phyloP scores from a whole-genome alignment of 2,888 invertebrate species.

The Parnassius orleans region DNA sequence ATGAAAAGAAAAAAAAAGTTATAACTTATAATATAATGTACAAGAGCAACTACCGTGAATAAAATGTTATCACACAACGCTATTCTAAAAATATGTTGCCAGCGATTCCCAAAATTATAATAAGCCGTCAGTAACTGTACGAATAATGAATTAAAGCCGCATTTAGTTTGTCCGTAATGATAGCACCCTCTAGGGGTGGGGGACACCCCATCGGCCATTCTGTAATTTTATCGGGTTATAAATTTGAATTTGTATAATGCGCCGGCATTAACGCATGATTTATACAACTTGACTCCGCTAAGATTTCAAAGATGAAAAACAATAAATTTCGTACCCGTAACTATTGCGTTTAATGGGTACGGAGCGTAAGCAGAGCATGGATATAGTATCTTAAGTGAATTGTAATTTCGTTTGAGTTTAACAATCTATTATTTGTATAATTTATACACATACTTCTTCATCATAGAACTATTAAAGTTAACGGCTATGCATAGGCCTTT shows the following conservation, averaged over 20 bases:
- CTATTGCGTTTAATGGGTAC: slow-evolving; percentile 74
- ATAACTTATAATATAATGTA: no score
- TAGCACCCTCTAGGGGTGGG: slow-evolving; percentile 44
- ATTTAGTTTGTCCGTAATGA: slow-evolving; percentile 60
- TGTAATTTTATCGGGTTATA: slow-evolving; percentile 82
- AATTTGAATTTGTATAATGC: slow-evolving; percentile 82
- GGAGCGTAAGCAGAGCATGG: slow-evolving; percentile 42
- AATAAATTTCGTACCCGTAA: slow-evolving; percentile 78
- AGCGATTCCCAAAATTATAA: slow-evolving; percentile 16
- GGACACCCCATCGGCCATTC: slow-evolving; percentile 65
- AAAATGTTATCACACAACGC: slow-evolving; percentile 5
- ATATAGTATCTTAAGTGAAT: slow-evolving; percentile 32
- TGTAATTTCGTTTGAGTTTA: no score
- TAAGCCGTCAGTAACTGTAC: slow-evolving; percentile 24
- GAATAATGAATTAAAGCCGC: slow-evolving; percentile 70
- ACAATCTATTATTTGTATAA: no score
- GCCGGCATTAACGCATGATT: slow-evolving; percentile 78
- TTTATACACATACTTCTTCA: no score
- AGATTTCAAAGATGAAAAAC: slow-evolving; percentile 82
- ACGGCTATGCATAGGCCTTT: no score
- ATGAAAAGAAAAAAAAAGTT: no score
- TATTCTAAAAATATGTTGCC: slow-evolving; percentile 22
- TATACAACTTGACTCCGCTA: slow-evolving; percentile 80
- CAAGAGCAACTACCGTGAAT: background rate
- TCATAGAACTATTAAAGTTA: no score